phyloP scores from a whole-genome alignment of 2,888 invertebrate genomes.

The Amitus sp. region DNA sequence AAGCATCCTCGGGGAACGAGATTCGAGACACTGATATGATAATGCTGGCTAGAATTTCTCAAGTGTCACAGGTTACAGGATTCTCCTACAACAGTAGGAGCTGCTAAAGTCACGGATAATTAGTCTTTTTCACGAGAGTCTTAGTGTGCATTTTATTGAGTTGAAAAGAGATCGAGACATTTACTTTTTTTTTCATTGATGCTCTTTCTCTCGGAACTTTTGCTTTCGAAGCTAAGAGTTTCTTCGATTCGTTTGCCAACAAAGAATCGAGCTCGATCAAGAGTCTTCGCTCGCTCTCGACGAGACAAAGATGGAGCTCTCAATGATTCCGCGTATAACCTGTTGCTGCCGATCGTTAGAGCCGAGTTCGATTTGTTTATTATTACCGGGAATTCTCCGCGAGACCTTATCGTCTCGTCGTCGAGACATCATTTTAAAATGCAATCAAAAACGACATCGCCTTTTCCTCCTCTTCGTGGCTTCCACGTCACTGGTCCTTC shows the following conservation, averaged over 20 bases:
- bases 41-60: conserved; percentile 47
- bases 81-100: conserved; percentile 28
- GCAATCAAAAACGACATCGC: too few relatives aligned
- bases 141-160: too few relatives aligned
- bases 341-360: conserved; percentile 39
- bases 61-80: conserved; percentile 42
- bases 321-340: conserved; percentile 35
- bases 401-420: not conserved
- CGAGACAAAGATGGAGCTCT: conserved; percentile 27
- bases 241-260: conserved; percentile 27
- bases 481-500: too few relatives aligned
- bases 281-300: not conserved
- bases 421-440: too few relatives aligned
- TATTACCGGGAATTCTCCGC: conserved; percentile 32
- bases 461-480: too few relatives aligned
- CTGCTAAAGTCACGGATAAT: too few relatives aligned
- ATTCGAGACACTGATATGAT: conserved; percentile 43
- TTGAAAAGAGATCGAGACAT: too few relatives aligned
- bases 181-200: too few relatives aligned
- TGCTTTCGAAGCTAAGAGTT: conserved; percentile 30
- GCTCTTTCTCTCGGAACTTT: too few relatives aligned
- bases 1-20: conserved; percentile 33
- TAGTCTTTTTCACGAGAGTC: conserved; percentile 34
- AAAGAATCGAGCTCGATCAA: conserved; percentile 31
- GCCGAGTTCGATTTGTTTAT: conserved; percentile 34